phyloP scores from a whole-genome alignment of 2,888 invertebrate genomes.

The Aelia acuminata region DNA sequence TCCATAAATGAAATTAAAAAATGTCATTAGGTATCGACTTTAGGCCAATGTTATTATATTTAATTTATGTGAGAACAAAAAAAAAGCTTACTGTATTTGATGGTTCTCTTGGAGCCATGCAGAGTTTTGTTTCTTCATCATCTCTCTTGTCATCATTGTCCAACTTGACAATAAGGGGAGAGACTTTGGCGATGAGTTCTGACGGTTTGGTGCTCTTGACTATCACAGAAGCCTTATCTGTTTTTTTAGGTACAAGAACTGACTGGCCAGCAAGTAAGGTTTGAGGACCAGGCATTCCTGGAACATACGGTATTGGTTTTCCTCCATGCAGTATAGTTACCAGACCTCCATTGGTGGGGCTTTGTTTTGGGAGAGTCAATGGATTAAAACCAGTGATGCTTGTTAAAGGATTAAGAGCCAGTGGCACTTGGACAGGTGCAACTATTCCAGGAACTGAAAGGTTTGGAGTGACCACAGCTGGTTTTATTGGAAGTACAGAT shows the following conservation, averaged over 20 bases:
- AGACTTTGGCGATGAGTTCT: constrained; percentile 48
- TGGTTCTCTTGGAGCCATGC: neutral
- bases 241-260: constrained; percentile 42
- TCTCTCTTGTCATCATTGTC: constrained; percentile 52
- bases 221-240: constrained; percentile 60
- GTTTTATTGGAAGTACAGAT: constrained; percentile 73
- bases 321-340: constrained; percentile 78
- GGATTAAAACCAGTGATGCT: constrained; percentile 66
- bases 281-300: constrained; percentile 89
- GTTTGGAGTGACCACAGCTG: constrained; percentile 73
- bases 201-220: constrained; percentile 58
- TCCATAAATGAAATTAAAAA: no score
- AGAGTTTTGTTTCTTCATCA: constrained; percentile 23
- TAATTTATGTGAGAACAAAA: no score
- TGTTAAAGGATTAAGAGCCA: constrained; percentile 65
- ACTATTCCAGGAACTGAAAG: constrained; percentile 71
- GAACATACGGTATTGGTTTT: constrained; percentile 87
- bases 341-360: constrained; percentile 72
- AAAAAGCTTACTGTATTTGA: constrained; percentile 19
- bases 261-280: constrained; percentile 72
- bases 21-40: no score
- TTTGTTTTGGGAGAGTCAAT: constrained; percentile 64
- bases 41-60: no score
- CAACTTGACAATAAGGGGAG: constrained; percentile 47
- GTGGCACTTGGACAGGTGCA: constrained; percentile 69